Evolutionary conservation across 2,113 vertebrate species (phyloP), one percentile per base, ranked within the genome.

Genomic region (Callaeas wilsoni): DNA sequence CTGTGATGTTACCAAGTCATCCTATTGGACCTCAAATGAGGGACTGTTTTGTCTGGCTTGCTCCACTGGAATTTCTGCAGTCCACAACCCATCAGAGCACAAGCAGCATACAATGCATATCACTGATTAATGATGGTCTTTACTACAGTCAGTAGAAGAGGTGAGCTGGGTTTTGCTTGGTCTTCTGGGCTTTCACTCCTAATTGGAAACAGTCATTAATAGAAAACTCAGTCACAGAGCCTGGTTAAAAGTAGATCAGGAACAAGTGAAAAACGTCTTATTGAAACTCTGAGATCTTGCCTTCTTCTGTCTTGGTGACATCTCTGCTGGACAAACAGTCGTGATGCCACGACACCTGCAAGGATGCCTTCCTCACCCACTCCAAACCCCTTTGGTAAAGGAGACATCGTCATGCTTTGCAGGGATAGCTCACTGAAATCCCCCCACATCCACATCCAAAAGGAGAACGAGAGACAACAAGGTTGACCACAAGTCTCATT

Each of bases 171-270:
- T 77, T 76, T 85, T 89, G 35, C 84, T 87, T 81, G 25, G 50
- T 64, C 89, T 89, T 84, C 33, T 59, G 86, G 55, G 89, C 35
- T 93, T 90, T 93, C 56, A 37, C 62, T 89, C 60, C 91, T 90
- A 92, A 95, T 87, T 93, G 91, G 91, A 95, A 95, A 90, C 27
- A 78, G 69, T 77, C 69, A 90, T 75, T 81, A 94, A 81, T 35
- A 84, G 76, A 84, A 89, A 93, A 67, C 25, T 92, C 71, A 78
- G 7, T 35, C 65, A 63, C 20, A 64, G 23, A 81, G 17, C 73
- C 62, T 64, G 27, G 26, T 47, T 69, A 77, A 68, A 94, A 81
- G 73, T 29, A 25, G 52, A 87, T 75, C 16, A 26, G 35, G 52
- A 84, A 60, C 27, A 75, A 59, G 27, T 11, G 0, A 78, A 88